Conservation (phyloP, 2,888 invertebrate species). For the Acanthosepion pharaonis region DNA sequence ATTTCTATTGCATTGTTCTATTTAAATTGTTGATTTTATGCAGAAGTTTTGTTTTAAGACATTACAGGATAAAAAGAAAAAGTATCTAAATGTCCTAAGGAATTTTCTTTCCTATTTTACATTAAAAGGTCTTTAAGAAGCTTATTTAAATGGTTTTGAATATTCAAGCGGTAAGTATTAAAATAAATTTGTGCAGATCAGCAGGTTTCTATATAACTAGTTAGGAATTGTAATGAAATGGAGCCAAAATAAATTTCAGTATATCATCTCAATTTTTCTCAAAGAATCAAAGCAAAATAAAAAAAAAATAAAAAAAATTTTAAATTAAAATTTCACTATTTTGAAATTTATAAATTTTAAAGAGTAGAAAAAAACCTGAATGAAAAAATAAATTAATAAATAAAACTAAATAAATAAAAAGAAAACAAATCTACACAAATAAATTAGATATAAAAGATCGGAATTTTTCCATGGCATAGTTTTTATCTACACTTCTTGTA, state of each 20-base stretch:
- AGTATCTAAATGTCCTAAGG: not conserved
- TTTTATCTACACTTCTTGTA: not conserved
- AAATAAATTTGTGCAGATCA: not conserved
- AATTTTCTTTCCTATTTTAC: not conserved
- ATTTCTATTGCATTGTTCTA: not conserved
- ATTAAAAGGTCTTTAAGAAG: no score
- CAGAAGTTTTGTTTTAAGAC: not conserved
- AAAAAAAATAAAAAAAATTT: not conserved
- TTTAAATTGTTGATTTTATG: not conserved
- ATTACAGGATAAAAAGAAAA: not conserved
- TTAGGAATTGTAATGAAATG: not conserved
- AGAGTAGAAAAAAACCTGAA: not conserved
- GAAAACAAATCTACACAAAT: not conserved
- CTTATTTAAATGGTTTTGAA: no score
- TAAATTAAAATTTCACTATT: not conserved
- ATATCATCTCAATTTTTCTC: not conserved
- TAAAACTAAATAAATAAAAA: not conserved
- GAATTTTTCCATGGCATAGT: not conserved
- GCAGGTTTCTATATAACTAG: conserved; percentile 17
- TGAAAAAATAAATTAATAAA: conserved; percentile 1
- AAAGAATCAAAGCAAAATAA: not conserved
- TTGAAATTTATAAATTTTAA: not conserved
- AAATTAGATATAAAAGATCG: not conserved
- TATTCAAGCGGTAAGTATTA: not conserved
- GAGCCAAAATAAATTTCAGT: not conserved